These are phyloP conservation scores for Drosophila anomelani DNA, from an alignment of 2,888 invertebrate species.

Conservation along the genomic window DNA sequence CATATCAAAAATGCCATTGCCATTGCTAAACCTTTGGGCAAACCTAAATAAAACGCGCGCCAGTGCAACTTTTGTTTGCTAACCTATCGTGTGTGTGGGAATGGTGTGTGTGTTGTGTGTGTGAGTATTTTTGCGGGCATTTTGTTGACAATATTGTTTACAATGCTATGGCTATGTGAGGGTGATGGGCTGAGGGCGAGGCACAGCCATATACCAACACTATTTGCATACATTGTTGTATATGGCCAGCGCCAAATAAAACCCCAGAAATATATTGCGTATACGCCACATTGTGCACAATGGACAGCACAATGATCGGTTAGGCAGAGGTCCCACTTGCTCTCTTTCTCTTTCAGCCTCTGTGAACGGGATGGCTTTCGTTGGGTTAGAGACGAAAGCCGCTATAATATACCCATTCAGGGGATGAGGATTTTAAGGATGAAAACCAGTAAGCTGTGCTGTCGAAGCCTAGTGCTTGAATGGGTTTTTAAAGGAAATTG, in stretches of 20 bases:
- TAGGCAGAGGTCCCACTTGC: neutral
- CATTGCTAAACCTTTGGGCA: conserved; percentile 64
- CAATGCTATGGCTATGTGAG: conserved; percentile 14
- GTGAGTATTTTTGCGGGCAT: conserved; percentile 31
- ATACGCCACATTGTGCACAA: conserved; percentile 41
- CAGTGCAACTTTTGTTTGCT: conserved; percentile 43
- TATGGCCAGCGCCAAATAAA: conserved; percentile 33
- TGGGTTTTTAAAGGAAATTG: conserved; percentile 1
- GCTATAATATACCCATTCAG: conserved; percentile 24
- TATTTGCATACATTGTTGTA: conserved; percentile 59
- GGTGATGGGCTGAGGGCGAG: neutral
- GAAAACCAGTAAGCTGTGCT: neutral
- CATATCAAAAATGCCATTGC: conserved; percentile 62
- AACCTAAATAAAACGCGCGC: conserved; percentile 63
- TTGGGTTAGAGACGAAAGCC: conserved; percentile 13
- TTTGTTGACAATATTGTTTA: conserved; percentile 57
- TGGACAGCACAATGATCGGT: conserved; percentile 27
- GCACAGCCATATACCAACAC: conserved; percentile 22
- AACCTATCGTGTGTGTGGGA: conserved; percentile 15
- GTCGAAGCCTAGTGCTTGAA: neutral
- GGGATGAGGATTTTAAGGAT: conserved; percentile 1
- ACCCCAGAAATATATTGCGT: conserved; percentile 48
- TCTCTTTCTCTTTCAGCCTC: neutral
- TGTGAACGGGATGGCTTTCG: conserved; percentile 10
- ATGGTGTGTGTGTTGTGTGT: conserved; percentile 6